Percentiles rank a stretch among this genome's conserved stretches.
Evolutionary conservation across 2,888 invertebrate genomes (phyloP).

Genomic region (Beris morrisii): DNA sequence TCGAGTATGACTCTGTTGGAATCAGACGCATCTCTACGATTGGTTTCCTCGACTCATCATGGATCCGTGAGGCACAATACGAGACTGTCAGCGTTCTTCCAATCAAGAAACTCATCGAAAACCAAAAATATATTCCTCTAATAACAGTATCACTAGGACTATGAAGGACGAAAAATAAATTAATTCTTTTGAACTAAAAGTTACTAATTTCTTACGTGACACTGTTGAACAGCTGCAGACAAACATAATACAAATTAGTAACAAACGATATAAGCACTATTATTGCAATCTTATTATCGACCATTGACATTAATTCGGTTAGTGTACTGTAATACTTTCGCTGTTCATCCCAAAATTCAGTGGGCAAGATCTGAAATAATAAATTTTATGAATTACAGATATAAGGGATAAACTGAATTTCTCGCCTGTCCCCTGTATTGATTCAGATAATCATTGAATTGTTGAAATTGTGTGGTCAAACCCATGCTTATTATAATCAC

Average conservation of each 20-base stretch:
- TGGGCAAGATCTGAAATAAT: constrained; percentile 59
- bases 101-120: constrained; percentile 58
- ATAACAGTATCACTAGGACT: constrained; percentile 52
- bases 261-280: constrained; percentile 66
- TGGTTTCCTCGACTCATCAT: constrained; percentile 58
- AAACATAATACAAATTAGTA: constrained; percentile 71
- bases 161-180: neutral
- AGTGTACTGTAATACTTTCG: constrained; percentile 66
- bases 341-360: constrained; percentile 65
- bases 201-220: constrained; percentile 60
- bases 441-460: constrained; percentile 56
- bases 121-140: constrained; percentile 57
- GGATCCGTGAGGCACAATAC: constrained; percentile 57
- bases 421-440: constrained; percentile 40
- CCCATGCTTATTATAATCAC: constrained; percentile 68
- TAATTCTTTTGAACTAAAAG: neutral
- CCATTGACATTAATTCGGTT: constrained; percentile 60
- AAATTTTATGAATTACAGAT: no score
- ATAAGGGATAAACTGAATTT: neutral
- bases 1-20: constrained; percentile 55
- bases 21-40: constrained; percentile 57
- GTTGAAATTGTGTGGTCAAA: constrained; percentile 63
- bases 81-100: constrained; percentile 57
- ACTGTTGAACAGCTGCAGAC: constrained; percentile 68
- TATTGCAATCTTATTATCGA: constrained; percentile 62